A percentile compares a stretch with the other conserved stretches of the same genome.
These are phyloP conservation scores for Drosophila kambysellisi DNA, from an alignment of 2,888 invertebrate species.

Conservation along the genomic window DNA sequence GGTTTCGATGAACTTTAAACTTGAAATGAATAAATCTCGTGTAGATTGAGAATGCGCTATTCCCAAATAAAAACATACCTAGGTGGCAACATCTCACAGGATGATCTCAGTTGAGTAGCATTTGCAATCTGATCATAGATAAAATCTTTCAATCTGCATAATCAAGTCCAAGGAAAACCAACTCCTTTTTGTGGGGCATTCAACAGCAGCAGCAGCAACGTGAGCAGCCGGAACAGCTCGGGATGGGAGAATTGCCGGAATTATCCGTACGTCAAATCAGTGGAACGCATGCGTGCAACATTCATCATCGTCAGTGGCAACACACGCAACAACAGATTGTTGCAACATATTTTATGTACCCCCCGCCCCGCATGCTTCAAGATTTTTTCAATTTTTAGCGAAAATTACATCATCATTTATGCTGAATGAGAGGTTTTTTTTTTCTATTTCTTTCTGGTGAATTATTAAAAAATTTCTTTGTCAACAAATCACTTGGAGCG, in stretches of 20 bases:
- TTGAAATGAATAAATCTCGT: not conserved
- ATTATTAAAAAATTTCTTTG: slow-evolving; percentile 82
- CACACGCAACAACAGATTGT: slow-evolving; percentile 72
- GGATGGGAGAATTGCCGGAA: slow-evolving; percentile 38
- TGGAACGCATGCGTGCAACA: slow-evolving; percentile 79
- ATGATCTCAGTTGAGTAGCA: not conserved
- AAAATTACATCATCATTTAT: slow-evolving; percentile 82
- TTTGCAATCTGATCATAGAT: not conserved
- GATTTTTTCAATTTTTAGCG: slow-evolving; percentile 78
- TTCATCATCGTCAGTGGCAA: slow-evolving; percentile 74
- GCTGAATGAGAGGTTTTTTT: slow-evolving; percentile 67
- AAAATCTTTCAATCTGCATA: not conserved
- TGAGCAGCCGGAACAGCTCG: not conserved
- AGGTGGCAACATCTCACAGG: not conserved
- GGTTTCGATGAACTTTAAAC: not conserved
- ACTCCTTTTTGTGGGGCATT: slow-evolving; percentile 4
- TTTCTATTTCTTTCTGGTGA: slow-evolving; percentile 47
- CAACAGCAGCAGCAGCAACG: not conserved
- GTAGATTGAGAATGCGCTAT: not conserved
- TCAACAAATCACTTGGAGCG: slow-evolving; percentile 81
- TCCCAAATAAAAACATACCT: not conserved
- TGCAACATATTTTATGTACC: slow-evolving; percentile 75
- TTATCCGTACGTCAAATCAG: slow-evolving; percentile 62
- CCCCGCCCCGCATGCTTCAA: slow-evolving; percentile 32
- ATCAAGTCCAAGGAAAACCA: not conserved